These are phyloP conservation scores for Tolypeutes matacus DNA, from an alignment of 2,797 vertebrate genomes.

Conservation along the genomic window DNA sequence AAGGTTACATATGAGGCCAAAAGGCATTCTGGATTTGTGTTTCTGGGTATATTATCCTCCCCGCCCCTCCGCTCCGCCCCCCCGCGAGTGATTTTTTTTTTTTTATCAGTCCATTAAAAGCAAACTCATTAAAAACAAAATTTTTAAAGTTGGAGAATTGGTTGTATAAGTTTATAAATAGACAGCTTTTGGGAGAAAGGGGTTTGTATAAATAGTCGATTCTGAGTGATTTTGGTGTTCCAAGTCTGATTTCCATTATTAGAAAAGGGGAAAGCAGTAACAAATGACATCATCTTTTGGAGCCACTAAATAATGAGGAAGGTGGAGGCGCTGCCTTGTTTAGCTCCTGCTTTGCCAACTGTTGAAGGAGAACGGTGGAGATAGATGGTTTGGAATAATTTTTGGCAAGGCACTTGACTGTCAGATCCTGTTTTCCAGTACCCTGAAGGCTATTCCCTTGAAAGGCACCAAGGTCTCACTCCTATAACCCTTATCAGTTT, in stretches of 20 bases:
- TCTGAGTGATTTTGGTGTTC: conserved; percentile 37
- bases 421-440: conserved; percentile 21
- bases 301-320: neutral
- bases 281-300: conserved; percentile 71
- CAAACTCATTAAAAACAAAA: neutral
- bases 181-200: neutral
- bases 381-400: neutral
- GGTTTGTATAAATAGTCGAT: neutral
- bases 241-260: conserved; percentile 66
- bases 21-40: neutral
- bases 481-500: neutral
- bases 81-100: neutral
- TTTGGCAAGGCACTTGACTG: conserved; percentile 28
- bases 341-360: neutral
- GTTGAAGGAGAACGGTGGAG: neutral
- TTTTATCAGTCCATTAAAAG: neutral
- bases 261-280: neutral
- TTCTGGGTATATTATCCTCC: neutral
- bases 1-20: neutral
- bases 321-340: neutral
- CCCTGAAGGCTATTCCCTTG: neutral
- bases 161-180: neutral
- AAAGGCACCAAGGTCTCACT: neutral
- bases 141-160: neutral
- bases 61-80: no score